A percentile compares a stretch with the other conserved stretches of the same genome.
Evolutionary conservation across 2,888 invertebrate genomes (phyloP).

Genomic region (Drosophila diplacantha): DNA sequence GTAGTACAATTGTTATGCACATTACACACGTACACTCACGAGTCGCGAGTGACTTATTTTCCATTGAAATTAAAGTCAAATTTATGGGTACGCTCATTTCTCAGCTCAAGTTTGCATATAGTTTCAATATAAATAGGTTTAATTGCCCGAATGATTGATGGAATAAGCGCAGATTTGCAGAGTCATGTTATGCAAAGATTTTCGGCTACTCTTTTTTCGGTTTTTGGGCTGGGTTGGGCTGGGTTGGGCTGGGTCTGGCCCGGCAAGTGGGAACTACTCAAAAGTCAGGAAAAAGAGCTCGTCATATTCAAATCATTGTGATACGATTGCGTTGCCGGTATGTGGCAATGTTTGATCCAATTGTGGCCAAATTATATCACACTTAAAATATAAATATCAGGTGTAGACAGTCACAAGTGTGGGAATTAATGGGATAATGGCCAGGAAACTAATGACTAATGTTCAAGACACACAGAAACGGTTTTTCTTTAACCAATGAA

Average conservation of each 20-base stretch:
- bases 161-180: slow-evolving; percentile 44
- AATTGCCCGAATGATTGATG: slow-evolving; percentile 63
- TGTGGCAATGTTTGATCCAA: slow-evolving; percentile 25
- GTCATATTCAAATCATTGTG: slow-evolving; percentile 28
- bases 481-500: slow-evolving; percentile 19
- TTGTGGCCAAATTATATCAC: slow-evolving; percentile 30
- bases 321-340: slow-evolving; percentile 20
- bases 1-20: slow-evolving; percentile 58
- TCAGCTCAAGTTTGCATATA: slow-evolving; percentile 52
- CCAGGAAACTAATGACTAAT: background rate
- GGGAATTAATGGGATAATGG: background rate
- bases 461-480: background rate
- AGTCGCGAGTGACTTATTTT: slow-evolving; percentile 55
- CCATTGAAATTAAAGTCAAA: slow-evolving; percentile 55
- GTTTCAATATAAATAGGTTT: slow-evolving; percentile 64
- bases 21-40: slow-evolving; percentile 41
- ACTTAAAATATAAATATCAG: slow-evolving; percentile 11
- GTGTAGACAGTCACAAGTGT: slow-evolving; percentile 4
- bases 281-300: slow-evolving; percentile 22
- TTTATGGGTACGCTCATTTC: slow-evolving; percentile 41
- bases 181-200: slow-evolving; percentile 67
- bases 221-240: slow-evolving; percentile 5
- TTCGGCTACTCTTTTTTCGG: slow-evolving; percentile 33
- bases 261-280: slow-evolving; percentile 4
- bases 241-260: background rate